Conservation (phyloP, 2,113 vertebrate genomes). For the Seriola quinqueradiata region DNA sequence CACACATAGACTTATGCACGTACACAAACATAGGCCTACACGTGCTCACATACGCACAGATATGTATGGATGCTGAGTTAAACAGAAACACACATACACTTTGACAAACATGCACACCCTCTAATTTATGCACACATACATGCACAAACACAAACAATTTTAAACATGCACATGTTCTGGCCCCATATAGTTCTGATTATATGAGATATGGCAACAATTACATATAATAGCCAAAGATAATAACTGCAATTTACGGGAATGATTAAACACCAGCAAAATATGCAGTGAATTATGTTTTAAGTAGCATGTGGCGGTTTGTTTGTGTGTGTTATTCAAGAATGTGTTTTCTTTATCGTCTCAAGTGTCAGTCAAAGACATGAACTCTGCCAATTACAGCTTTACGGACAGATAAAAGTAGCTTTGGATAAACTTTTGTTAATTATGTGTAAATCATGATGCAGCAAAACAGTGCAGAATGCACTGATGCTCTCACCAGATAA, state of each 20-base stretch:
- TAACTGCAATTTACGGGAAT: constrained; percentile 68
- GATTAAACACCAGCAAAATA: constrained; percentile 69
- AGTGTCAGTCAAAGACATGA: constrained; percentile 49
- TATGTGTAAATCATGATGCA: constrained; percentile 22
- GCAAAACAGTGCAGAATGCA: background rate
- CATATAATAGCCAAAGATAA: constrained; percentile 69
- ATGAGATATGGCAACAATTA: constrained; percentile 73
- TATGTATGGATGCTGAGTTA: background rate
- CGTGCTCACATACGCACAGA: background rate
- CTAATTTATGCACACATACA: constrained; percentile 7
- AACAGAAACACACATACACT: background rate
- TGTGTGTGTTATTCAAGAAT: constrained; percentile 51
- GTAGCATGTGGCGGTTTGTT: constrained; percentile 58
- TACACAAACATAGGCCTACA: background rate
- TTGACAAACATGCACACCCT: background rate
- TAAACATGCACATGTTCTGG: constrained; percentile 41
- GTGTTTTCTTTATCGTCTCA: constrained; percentile 65
- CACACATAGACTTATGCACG: background rate
- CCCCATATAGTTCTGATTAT: constrained; percentile 52
- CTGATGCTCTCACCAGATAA: background rate
- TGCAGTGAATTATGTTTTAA: constrained; percentile 63
- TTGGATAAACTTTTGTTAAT: constrained; percentile 30
- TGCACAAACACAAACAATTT: constrained; percentile 26
- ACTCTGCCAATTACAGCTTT: constrained; percentile 32
- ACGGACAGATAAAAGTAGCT: constrained; percentile 33